These are phyloP conservation scores for Xenopus laevis DNA, from an alignment of 2,113 vertebrate species.

Conservation along the genomic window DNA sequence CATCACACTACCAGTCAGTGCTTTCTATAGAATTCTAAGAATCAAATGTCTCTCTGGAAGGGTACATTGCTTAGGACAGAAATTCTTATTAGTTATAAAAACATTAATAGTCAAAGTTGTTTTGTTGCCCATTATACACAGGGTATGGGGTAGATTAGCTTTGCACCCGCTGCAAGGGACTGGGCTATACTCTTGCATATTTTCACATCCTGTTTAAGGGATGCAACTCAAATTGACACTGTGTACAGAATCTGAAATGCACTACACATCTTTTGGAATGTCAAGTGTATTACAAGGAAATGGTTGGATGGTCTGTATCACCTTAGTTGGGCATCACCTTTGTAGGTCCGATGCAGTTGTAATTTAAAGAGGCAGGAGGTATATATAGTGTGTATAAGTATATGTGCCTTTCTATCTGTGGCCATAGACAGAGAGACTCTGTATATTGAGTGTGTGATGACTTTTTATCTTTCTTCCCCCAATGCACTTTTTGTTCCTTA, in stretches of 20 bases:
- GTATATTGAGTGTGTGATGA: neutral
- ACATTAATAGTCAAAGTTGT: neutral
- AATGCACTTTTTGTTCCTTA: slow-evolving; percentile 34
- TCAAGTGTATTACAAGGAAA: neutral
- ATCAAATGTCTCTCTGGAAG: neutral
- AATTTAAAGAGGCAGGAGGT: neutral
- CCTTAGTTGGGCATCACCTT: neutral
- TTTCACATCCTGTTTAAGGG: neutral
- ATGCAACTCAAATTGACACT: neutral
- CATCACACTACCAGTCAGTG: neutral
- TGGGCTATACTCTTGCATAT: neutral
- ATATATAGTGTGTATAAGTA: neutral
- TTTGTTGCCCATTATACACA: neutral
- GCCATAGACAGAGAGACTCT: neutral
- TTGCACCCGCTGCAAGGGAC: neutral
- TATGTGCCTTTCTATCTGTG: slow-evolving; percentile 16
- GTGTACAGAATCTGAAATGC: neutral
- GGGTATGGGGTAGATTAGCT: neutral
- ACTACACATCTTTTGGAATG: neutral
- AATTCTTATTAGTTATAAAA: neutral
- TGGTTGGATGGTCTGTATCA: neutral
- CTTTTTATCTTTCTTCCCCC: neutral
- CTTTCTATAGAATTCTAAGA: neutral
- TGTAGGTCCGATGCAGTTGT: neutral
- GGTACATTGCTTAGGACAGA: neutral